Evolutionary conservation across 2,113 vertebrate genomes (phyloP), one percentile per base, ranked within the genome.

Genomic region (Otolemur garnettii): DNA sequence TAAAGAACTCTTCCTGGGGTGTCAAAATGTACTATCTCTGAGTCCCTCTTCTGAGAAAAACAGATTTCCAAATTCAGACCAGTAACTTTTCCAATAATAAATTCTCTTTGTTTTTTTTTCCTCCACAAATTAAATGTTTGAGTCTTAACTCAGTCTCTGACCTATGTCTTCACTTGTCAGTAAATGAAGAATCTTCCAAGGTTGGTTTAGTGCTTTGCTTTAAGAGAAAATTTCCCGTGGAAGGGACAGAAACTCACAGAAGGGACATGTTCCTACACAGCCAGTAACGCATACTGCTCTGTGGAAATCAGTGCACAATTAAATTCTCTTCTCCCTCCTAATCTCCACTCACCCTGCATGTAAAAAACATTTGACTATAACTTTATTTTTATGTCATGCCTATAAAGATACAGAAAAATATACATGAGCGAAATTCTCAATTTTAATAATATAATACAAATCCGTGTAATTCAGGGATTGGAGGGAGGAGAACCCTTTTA

Each of bases 51-150:
- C 28, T 68, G n/a, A 80, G 30, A 24, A 83, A 84, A 84, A 19
- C 19, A 11, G 28, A 95, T 72, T 94, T 91, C 35, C 30, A 74
- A 72, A 87, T 88, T 77, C 24, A 69, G 59, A 84, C 12, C 83
- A 96, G 55, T 5, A 84, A n/a, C n/a, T 86, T 94, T 96, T 88
- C 69, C 64, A 78, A n/a, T 45, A 71, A 72, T 45, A 85, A 84
- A 45, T 82, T 95, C 26, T 69, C 28, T 72, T 74, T 87, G 50
- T 64, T 57, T 93, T 78, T 93, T 78, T 3, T 66, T 24, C 3
- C 30, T 57, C 38, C 42, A 89, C 21, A 92, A 55, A 86, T 95
- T 89, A 93, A 95, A 71, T 71, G 74, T 95, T 69, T 90, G 28
- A 78, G 22, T 60, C 24, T 26, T 57, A 78, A 84, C 85, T 91